Percentiles rank a stretch among this genome's conserved stretches.
phyloP scores from a whole-genome alignment of 1,140 invertebrate genomes.

The Ceratoteleas bidentatus region DNA sequence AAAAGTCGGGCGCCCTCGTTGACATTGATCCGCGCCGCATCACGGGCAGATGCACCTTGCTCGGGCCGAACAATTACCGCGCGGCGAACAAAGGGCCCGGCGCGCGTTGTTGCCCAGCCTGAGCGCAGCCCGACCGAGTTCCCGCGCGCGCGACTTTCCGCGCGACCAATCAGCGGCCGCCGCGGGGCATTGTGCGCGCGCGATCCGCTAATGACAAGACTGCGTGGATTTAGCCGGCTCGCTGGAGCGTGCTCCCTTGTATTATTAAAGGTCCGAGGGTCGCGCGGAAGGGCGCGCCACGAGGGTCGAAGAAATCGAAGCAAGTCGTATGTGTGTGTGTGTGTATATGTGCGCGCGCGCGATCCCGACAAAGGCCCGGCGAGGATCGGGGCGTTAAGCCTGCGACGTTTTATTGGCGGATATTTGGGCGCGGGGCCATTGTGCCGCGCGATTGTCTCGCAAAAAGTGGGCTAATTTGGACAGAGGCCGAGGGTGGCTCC shows the following conservation, averaged over 20 bases:
- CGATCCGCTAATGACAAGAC: conserved; percentile 64
- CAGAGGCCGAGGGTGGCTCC: too few species aligned
- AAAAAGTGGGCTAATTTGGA: too few species aligned
- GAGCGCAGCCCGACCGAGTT: conserved; percentile 32
- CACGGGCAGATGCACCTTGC: conserved; percentile 40
- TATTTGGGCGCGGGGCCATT: background rate
- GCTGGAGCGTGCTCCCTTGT: conserved; percentile 55
- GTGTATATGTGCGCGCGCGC: too few species aligned
- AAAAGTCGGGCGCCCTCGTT: too few species aligned
- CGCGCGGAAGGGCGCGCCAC: conserved; percentile 15
- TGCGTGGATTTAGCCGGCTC: conserved; percentile 47
- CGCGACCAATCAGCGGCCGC: conserved; percentile 15
- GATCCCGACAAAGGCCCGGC: conserved; percentile 3
- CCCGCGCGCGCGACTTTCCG: background rate
- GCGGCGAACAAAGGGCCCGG: conserved; percentile 30
- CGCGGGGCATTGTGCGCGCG: conserved; percentile 48
- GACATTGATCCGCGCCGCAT: conserved; percentile 39
- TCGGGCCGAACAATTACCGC: conserved; percentile 27
- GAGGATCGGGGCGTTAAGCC: background rate
- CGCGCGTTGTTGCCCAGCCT: conserved; percentile 25
- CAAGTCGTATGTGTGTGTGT: conserved; percentile 24
- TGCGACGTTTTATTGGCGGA: background rate
- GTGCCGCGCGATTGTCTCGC: too few species aligned
- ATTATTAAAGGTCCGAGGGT: conserved; percentile 60
- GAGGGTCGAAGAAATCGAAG: conserved; percentile 37